phyloP scores from a whole-genome alignment of 1,140 invertebrate species.

The Ceratosolen solmsi region DNA sequence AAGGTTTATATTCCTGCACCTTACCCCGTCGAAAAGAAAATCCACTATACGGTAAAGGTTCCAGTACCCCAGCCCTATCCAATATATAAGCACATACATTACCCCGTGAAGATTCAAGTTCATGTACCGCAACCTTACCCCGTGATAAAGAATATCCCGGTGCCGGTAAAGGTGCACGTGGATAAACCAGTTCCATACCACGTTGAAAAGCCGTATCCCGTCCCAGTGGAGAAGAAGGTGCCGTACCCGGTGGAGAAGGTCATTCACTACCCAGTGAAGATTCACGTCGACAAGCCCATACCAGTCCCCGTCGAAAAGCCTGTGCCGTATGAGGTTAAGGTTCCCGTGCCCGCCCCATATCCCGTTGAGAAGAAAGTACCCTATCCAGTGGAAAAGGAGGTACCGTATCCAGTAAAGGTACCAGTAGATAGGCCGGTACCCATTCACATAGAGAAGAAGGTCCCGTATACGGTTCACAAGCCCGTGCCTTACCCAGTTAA shows the following conservation, averaged over 20 bases:
- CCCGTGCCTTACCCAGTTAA: constrained; percentile 68
- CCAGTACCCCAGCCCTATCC: constrained; percentile 77
- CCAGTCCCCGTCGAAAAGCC: constrained; percentile 63
- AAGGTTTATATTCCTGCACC: constrained; percentile 67
- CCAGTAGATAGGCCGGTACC: constrained; percentile 59
- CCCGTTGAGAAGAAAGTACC: constrained; percentile 67
- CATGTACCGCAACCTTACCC: constrained; percentile 76
- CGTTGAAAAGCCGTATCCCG: constrained; percentile 68
- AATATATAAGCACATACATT: constrained; percentile 66
- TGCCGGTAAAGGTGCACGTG: constrained; percentile 74
- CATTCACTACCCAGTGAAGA: constrained; percentile 62
- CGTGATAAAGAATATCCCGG: constrained; percentile 73
- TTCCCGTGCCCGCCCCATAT: constrained; percentile 68
- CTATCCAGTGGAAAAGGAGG: constrained; percentile 65
- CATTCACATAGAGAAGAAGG: constrained; percentile 61
- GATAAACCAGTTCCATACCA: constrained; percentile 77
- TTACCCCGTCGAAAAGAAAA: constrained; percentile 60
- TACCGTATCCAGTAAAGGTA: constrained; percentile 64
- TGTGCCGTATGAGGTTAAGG: constrained; percentile 69
- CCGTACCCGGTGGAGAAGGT: constrained; percentile 67
- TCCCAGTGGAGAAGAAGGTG: constrained; percentile 57
- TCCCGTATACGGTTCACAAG: constrained; percentile 68
- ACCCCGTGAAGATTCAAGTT: constrained; percentile 77
- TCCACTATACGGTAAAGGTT: constrained; percentile 71
- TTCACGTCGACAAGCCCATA: constrained; percentile 58